phyloP scores from a whole-genome alignment of 2,888 invertebrate species.

The Amphipyra tragopoginis region DNA sequence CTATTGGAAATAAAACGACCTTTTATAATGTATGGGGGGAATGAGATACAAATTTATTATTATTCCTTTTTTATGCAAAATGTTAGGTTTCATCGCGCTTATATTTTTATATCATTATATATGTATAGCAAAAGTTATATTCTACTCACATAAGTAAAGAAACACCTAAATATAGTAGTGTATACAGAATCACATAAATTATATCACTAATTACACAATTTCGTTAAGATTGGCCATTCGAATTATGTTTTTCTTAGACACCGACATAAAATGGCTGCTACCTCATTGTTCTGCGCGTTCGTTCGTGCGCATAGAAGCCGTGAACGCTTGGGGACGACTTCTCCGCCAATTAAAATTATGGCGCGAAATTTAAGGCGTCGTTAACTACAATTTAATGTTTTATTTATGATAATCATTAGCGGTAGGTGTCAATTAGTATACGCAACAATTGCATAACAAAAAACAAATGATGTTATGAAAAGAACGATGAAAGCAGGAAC shows the following conservation, averaged over 20 bases:
- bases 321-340: conserved; percentile 90
- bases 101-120: conserved; percentile 75
- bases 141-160: conserved; percentile 88
- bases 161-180: conserved; percentile 85
- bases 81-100: conserved; percentile 82
- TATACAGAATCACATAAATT: conserved; percentile 89
- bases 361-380: conserved; percentile 89
- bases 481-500: conserved; percentile 73
- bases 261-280: conserved; percentile 91
- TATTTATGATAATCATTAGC: conserved; percentile 66
- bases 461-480: conserved; percentile 75
- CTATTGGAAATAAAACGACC: conserved; percentile 74
- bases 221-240: conserved; percentile 90
- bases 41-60: conserved; percentile 78
- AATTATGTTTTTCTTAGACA: conserved; percentile 90
- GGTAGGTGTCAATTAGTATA: conserved; percentile 61
- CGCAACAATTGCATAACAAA: conserved; percentile 73
- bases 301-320: conserved; percentile 91
- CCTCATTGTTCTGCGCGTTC: conserved; percentile 91
- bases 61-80: conserved; percentile 76
- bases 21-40: conserved; percentile 74
- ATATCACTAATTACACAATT: conserved; percentile 90
- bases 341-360: conserved; percentile 90
- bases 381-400: conserved; percentile 77
- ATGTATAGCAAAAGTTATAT: conserved; percentile 81